Evolutionary conservation across 1,140 invertebrate genomes (phyloP), one percentile per base, ranked within the genome.

Genomic region (Drosophila kikkawai): DNA sequence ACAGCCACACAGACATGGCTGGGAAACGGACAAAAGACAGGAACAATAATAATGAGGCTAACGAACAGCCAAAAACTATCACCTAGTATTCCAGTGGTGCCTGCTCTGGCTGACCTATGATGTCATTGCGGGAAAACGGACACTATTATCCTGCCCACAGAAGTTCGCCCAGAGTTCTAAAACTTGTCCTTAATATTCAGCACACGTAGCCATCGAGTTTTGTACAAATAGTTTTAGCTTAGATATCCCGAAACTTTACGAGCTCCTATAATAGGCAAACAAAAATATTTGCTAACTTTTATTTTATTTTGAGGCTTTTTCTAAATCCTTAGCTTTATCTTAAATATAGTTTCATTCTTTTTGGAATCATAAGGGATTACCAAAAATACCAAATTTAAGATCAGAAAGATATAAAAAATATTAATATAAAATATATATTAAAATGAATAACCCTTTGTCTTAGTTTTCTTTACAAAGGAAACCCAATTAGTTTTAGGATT

Each of bases 21-120:
- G n/a, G 11, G n/a, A 51, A 17, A 53, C 11, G 9, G 48, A 37
- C 26, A 63, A 6, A 11, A 36, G 32, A 36, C 29, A 34, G 56
- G 17, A 57, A 12, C 51, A 19, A 29, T 19, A 57, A 32, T 56
- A 58, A 67, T 60, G 29, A 45, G 55, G 53, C 53, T 37, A 55
- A 36, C 55, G 29, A 45, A 36, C 36, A 32, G 32, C 22, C 36
- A 26, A 34, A 65, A 17, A 60, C 34, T 68, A 44, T 19, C 44
- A 64, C 45, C 19, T 42, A 39, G 45, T 13, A 13, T 26, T 45
- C 37, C 29, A 51, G 45, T 13, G 22, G 3, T 3, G 7, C 19
- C 61, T 41, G 15, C 29, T 8, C 15, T 36, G 37, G 12, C 56
- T 58, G 56, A 29, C 57, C 4, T 26, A 66, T 66, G 57, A 66